Conservation (phyloP, 2,888 invertebrate species). For the Eristalis intricaria region DNA sequence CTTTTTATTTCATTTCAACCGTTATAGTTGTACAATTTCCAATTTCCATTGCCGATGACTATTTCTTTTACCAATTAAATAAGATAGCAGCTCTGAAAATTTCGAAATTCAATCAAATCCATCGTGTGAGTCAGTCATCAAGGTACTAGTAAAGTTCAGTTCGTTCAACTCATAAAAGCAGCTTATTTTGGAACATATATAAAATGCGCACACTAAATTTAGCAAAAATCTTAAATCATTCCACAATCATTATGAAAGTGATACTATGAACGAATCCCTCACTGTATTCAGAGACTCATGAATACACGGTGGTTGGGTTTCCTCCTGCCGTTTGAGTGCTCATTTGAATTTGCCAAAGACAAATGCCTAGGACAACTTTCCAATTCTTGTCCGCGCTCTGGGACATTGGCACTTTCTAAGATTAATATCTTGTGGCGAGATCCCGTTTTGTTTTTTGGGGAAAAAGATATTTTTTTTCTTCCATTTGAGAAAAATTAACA, state of each 20-base stretch:
- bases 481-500: not conserved
- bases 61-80: too few relatives aligned
- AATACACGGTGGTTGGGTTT: not conserved
- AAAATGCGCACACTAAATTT: too few relatives aligned
- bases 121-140: too few relatives aligned
- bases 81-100: too few relatives aligned
- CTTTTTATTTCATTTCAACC: too few relatives aligned
- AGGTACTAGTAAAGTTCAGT: too few relatives aligned
- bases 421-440: conserved; percentile 50
- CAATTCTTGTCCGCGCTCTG: conserved; percentile 61
- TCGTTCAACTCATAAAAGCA: too few relatives aligned
- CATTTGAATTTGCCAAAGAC: conserved; percentile 48
- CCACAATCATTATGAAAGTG: not conserved
- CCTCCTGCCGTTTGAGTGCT: conserved; percentile 23
- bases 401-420: conserved; percentile 69
- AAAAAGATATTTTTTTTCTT: conserved; percentile 25
- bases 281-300: not conserved
- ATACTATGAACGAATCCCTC: not conserved
- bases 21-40: too few relatives aligned
- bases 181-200: too few relatives aligned
- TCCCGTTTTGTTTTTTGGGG: conserved; percentile 24
- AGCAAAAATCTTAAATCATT: not conserved
- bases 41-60: too few relatives aligned
- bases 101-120: too few relatives aligned
- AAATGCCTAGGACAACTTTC: conserved; percentile 59